Base-by-base conservation (phyloP, 2,797 vertebrate species). In the Phataginus tetradactyla region DNA sequence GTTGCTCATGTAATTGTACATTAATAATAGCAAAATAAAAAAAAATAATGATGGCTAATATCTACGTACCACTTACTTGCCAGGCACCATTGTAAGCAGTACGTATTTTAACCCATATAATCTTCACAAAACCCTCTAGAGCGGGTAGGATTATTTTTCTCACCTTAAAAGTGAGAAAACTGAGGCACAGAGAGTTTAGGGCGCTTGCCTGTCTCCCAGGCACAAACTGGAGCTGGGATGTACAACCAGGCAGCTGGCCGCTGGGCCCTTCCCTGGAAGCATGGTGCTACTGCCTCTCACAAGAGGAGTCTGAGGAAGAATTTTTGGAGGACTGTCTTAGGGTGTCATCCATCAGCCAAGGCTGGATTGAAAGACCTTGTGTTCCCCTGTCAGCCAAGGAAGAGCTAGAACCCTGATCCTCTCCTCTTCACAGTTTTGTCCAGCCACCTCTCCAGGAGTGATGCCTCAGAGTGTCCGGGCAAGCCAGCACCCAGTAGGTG, bases 111-210 rank as follows among this genome's bases (percentile, higher is more conserved):
- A 77, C 53, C 20, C 25, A 34, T 45, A 69, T 78, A 85, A 81
- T 74, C 53, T n/a, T 89, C 72, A 85, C 63, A 84, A 85, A 96
- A 75, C 75, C 71, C 64, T 80, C 20, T 18, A 53, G 77, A n/a
- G 32, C 8, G 53, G 94, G 45, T 55, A 37, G 27, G 63, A n/a
- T 80, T 14, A 39, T 32, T 55, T 42, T 83, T 55, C 23, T 69
- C 27, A 39, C 32, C 66, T 71, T 86, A 51, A 83, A 93, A 42
- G 20, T 3, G 11, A 91, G 45, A 53, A 77, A 27, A 32, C 3
- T 51, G n/a, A 64, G 85, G 49, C 45, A 68, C 25, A 59, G 32
- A 91, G 55, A 57, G 61, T 14, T 37, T 59, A 55, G 64, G 15
- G 25, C 42, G 53, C 29, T 83, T 29, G 53, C 18, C 49, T 66